A percentile compares a stretch with the other conserved stretches of the same genome.
These are phyloP conservation scores for Etheostoma nigrum DNA, from an alignment of 2,797 vertebrate genomes.

Conservation along the genomic window DNA sequence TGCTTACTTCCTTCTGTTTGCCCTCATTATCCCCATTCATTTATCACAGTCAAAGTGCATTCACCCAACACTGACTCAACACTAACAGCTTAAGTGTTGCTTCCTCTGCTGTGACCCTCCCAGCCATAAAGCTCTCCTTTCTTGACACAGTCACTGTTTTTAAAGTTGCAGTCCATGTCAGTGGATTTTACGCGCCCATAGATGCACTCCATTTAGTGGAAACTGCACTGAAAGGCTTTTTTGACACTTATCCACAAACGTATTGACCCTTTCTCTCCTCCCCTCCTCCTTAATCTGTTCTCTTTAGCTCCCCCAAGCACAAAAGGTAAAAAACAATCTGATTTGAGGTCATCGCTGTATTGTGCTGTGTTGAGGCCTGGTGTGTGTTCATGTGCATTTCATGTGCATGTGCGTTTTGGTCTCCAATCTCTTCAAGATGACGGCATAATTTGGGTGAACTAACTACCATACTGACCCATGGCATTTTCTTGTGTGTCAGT, in stretches of 20 bases:
- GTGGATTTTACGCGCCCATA: constrained; percentile 77
- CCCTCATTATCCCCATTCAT: constrained; percentile 45
- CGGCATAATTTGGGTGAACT: constrained; percentile 38
- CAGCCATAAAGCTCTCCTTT: constrained; percentile 37
- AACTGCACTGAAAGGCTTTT: constrained; percentile 53
- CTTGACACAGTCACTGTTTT: constrained; percentile 54
- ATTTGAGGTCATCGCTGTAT: constrained; percentile 69
- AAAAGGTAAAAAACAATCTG: constrained; percentile 93
- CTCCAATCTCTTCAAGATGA: constrained; percentile 36
- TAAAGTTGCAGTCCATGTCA: constrained; percentile 52
- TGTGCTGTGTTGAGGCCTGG: constrained; percentile 70
- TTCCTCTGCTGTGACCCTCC: constrained; percentile 37
- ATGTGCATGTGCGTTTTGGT: constrained; percentile 67
- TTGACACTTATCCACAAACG: constrained; percentile 60
- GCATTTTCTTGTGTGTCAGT: constrained; percentile 60
- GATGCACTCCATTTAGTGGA: constrained; percentile 58
- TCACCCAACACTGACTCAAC: constrained; percentile 49
- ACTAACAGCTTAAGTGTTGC: constrained; percentile 42
- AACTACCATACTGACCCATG: constrained; percentile 51
- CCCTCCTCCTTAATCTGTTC: constrained; percentile 75
- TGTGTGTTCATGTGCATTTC: constrained; percentile 70
- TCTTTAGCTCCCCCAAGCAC: constrained; percentile 97
- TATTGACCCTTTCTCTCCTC: constrained; percentile 72
- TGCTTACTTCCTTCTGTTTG: constrained; percentile 36
- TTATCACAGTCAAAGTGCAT: constrained; percentile 41